Conservation (phyloP, 2,888 invertebrate species). For the Prosopocoilus inquinatus region DNA sequence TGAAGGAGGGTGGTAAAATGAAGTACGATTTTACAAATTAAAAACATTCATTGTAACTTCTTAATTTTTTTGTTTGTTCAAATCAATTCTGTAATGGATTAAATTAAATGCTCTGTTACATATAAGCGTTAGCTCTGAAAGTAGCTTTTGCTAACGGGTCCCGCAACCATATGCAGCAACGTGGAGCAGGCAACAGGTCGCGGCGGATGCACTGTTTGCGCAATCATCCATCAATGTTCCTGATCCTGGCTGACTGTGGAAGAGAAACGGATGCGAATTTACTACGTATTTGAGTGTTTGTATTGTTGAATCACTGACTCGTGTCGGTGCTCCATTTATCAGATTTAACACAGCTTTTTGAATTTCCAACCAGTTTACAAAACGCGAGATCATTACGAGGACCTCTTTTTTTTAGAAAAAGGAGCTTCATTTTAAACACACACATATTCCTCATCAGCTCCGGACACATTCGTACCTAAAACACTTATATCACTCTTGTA, state of each 20-base stretch:
- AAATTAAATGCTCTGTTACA: too few relatives aligned
- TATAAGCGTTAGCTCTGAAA: too few relatives aligned
- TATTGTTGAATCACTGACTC: constrained; percentile 51
- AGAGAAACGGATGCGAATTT: constrained; percentile 47
- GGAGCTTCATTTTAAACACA: background rate
- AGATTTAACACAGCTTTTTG: constrained; percentile 43
- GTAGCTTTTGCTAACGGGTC: too few relatives aligned
- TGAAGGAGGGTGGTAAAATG: too few relatives aligned
- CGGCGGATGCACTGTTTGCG: constrained; percentile 42
- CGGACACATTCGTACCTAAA: too few relatives aligned
- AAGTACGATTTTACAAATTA: too few relatives aligned
- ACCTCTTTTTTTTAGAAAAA: constrained; percentile 2
- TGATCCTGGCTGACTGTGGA: constrained; percentile 35
- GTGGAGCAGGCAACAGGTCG: constrained; percentile 40
- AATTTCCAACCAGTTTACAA: constrained; percentile 23
- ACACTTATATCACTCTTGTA: too few relatives aligned
- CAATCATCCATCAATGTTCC: constrained; percentile 43
- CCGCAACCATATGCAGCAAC: too few relatives aligned
- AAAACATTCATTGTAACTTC: too few relatives aligned
- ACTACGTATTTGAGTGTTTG: constrained; percentile 51
- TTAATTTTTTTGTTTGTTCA: too few relatives aligned
- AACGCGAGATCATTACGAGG: constrained; percentile 18
- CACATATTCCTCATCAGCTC: too few relatives aligned
- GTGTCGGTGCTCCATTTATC: constrained; percentile 51
- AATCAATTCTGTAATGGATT: too few relatives aligned